These are phyloP conservation scores for Lerema accius DNA, from an alignment of 1,140 invertebrate species.

Conservation along the genomic window DNA sequence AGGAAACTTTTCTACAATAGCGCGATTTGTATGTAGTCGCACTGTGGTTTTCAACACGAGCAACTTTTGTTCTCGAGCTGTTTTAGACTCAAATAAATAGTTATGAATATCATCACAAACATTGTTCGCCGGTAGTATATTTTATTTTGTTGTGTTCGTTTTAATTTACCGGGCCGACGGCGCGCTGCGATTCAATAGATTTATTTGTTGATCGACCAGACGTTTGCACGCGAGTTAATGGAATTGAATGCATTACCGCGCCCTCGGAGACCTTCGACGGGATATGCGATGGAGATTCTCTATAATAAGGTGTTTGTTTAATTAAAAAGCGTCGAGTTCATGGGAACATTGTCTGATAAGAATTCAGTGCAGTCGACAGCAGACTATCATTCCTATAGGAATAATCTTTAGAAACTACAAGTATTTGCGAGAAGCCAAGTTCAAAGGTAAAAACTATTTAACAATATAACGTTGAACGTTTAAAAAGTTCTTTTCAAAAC, in stretches of 20 bases:
- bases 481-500: no score
- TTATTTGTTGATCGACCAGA: constrained; percentile 17
- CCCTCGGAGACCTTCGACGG: constrained; percentile 1
- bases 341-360: constrained; percentile 3
- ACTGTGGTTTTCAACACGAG: not conserved
- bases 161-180: not conserved
- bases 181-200: constrained; percentile 9
- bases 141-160: not conserved
- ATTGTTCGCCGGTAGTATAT: not conserved
- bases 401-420: no score
- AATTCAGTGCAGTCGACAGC: not conserved
- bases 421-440: no score
- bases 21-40: not conserved
- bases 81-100: not conserved
- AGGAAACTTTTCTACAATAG: not conserved
- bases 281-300: constrained; percentile 5
- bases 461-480: no score
- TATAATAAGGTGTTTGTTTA: not conserved
- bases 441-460: no score
- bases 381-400: no score
- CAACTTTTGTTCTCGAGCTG: no score
- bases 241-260: constrained; percentile 22
- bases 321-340: not conserved
- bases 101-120: not conserved
- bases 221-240: constrained; percentile 20